Evolutionary conservation across 2,797 vertebrate species (phyloP).

Genomic region (Tinamus major): DNA sequence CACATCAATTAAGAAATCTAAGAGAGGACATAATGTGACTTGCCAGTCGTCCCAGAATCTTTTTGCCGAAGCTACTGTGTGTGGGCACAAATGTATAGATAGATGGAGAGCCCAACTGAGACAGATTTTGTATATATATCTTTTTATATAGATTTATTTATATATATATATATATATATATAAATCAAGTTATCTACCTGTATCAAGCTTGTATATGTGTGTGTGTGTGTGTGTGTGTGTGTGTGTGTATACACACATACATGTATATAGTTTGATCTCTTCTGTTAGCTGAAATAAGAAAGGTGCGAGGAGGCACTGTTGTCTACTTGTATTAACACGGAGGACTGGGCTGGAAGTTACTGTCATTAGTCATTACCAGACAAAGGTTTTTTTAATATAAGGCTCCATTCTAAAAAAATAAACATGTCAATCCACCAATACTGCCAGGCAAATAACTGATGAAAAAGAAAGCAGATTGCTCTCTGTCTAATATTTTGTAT

Average conservation of each 20-base stretch:
- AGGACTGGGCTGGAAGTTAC: slow-evolving; percentile 20
- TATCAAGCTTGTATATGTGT: no score
- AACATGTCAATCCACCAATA: not conserved
- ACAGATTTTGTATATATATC: not conserved
- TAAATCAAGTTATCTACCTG: no score
- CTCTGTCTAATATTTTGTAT: not conserved
- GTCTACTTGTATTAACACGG: not conserved
- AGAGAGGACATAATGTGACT: not conserved
- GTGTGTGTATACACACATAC: not conserved
- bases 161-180: no score
- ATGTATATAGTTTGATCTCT: not conserved
- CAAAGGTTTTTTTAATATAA: not conserved
- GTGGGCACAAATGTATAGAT: not conserved
- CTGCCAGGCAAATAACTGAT: not conserved
- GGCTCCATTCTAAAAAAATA: not conserved
- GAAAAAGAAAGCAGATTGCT: slow-evolving; percentile 23
- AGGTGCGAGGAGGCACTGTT: not conserved
- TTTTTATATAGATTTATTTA: no score
- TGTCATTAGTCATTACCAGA: not conserved
- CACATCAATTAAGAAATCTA: not conserved
- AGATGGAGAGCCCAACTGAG: not conserved
- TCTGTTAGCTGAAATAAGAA: not conserved
- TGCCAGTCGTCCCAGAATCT: not conserved
- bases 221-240: no score
- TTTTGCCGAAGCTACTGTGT: not conserved